A percentile compares a stretch with the other conserved stretches of the same genome.
phyloP scores from a whole-genome alignment of 2,888 invertebrate species.

The Bhutanitis thaidina region DNA sequence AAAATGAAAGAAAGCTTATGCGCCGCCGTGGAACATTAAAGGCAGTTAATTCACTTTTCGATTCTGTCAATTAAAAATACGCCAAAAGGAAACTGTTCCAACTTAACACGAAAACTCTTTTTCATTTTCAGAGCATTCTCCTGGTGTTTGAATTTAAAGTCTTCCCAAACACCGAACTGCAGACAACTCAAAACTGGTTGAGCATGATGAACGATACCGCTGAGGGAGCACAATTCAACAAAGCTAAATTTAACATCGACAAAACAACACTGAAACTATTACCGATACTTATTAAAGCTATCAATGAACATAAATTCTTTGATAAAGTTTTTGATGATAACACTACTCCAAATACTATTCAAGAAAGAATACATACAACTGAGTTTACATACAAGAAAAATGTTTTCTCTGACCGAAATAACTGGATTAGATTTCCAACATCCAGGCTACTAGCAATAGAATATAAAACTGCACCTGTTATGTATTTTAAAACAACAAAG shows the following conservation, averaged over 20 bases:
- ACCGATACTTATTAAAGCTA: constrained; percentile 52
- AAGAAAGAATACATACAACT: constrained; percentile 35
- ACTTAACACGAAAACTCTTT: constrained; percentile 20
- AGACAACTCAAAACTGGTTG: constrained; percentile 41
- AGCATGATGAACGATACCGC: constrained; percentile 45
- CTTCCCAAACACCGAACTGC: constrained; percentile 11
- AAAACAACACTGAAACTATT: constrained; percentile 47
- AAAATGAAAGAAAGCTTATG: too few relatives aligned
- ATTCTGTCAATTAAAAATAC: too few relatives aligned
- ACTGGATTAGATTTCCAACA: constrained; percentile 43
- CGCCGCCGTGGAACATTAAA: too few relatives aligned
- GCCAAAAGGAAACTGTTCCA: too few relatives aligned
- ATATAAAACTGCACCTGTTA: constrained; percentile 50
- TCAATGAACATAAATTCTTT: constrained; percentile 48
- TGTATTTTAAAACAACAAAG: constrained; percentile 45
- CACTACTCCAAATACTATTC: constrained; percentile 35
- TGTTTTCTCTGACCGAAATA: constrained; percentile 38
- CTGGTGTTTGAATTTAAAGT: constrained; percentile 58
- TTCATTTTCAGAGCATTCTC: constrained; percentile 56
- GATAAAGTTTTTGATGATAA: constrained; percentile 47
- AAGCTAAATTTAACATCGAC: constrained; percentile 41
- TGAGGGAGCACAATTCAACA: constrained; percentile 39
- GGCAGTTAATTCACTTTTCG: too few relatives aligned
- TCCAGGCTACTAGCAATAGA: constrained; percentile 44
- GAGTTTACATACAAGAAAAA: constrained; percentile 41